Evolutionary conservation across 2,113 vertebrate genomes (phyloP).

Genomic region (Manacus vitellinus): DNA sequence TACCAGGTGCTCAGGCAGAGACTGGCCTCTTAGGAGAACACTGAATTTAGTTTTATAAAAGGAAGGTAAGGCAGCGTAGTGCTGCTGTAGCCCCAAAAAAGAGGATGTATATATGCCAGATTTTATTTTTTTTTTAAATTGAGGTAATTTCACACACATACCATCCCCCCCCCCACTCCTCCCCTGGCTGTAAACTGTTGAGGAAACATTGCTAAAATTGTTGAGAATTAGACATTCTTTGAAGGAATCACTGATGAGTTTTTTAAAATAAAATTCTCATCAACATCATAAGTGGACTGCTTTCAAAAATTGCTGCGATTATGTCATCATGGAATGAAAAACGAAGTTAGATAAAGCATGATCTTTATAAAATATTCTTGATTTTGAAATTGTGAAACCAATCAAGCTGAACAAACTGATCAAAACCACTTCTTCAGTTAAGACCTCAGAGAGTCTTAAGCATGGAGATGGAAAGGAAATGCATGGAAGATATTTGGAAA

Average conservation of each 20-base stretch:
- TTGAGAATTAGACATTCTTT: neutral
- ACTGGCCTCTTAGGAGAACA: neutral
- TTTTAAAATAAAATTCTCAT: neutral
- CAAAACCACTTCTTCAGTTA: neutral
- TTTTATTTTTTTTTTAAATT: neutral
- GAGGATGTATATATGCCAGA: neutral
- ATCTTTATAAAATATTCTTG: neutral
- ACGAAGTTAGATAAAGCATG: neutral
- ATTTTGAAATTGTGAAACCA: neutral
- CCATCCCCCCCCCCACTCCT: accelerated
- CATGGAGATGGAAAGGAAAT: neutral
- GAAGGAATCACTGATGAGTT: neutral
- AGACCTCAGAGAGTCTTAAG: neutral
- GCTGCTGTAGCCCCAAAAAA: neutral
- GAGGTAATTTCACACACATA: neutral
- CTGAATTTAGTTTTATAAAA: neutral
- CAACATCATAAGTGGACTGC: neutral
- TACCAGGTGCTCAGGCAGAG: neutral
- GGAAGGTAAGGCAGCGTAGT: accelerated
- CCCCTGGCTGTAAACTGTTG: neutral
- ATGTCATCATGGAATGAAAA: neutral
- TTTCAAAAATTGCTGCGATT: neutral
- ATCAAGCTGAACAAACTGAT: neutral
- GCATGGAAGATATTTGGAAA: neutral
- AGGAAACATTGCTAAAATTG: neutral